These are phyloP conservation scores for Thaumatotibia leucotreta DNA, from an alignment of 1,140 invertebrate genomes.

Conservation along the genomic window DNA sequence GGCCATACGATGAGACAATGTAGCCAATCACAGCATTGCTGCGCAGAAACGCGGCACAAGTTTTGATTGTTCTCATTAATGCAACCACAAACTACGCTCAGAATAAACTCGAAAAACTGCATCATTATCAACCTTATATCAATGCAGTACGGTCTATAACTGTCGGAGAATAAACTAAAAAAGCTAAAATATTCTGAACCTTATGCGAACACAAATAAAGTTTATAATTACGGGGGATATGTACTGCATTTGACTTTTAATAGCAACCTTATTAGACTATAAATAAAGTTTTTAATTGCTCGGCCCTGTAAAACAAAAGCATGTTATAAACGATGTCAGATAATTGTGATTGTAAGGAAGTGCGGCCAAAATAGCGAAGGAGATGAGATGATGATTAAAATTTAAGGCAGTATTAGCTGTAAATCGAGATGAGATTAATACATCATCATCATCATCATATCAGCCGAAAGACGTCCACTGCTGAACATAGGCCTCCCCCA, in stretches of 20 bases:
- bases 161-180: too few species aligned
- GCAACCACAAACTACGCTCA: not conserved
- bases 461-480: too few species aligned
- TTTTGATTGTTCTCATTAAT: constrained; percentile 13
- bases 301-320: not conserved
- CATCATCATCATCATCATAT: too few species aligned
- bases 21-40: not conserved
- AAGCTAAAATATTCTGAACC: not conserved
- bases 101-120: not conserved
- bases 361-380: not conserved
- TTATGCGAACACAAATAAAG: not conserved
- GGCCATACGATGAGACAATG: not conserved
- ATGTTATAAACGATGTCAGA: not conserved
- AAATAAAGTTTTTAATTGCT: not conserved
- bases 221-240: too few species aligned
- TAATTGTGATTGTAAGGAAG: constrained; percentile 8
- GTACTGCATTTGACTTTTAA: too few species aligned
- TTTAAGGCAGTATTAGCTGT: too few species aligned
- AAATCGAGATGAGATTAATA: too few species aligned
- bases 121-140: not conserved
- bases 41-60: not conserved
- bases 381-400: not conserved
- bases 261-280: not conserved
- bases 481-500: too few species aligned
- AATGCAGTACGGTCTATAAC: too few species aligned